These are phyloP conservation scores for Sitta carolinensis DNA, from an alignment of 2,797 vertebrate genomes.

Conservation along the genomic window DNA sequence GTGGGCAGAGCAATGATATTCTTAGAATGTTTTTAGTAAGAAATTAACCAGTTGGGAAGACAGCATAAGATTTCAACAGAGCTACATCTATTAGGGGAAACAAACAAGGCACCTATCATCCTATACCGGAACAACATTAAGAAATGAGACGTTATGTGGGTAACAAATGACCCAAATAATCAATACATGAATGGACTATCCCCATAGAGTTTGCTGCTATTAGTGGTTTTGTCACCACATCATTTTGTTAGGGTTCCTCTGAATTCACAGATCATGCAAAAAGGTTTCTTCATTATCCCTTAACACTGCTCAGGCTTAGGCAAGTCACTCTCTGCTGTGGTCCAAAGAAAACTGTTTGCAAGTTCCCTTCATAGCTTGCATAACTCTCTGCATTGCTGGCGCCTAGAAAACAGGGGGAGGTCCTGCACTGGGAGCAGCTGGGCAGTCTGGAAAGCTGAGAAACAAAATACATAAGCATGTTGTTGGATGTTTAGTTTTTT, in stretches of 20 bases:
- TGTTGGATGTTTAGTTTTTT: not conserved
- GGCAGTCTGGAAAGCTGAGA: not conserved
- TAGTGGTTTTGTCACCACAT: not conserved
- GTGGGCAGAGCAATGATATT: not conserved
- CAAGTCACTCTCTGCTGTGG: not conserved
- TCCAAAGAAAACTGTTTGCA: not conserved
- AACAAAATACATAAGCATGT: rapidly evolving
- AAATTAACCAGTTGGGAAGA: not conserved
- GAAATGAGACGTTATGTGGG: not conserved
- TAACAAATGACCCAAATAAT: not conserved
- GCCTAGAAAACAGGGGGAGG: not conserved
- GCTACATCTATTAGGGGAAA: not conserved
- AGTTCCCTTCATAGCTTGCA: not conserved
- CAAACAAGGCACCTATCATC: not conserved
- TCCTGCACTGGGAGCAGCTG: not conserved
- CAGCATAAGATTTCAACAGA: not conserved
- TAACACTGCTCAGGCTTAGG: not conserved
- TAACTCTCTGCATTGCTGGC: not conserved
- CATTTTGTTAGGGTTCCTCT: not conserved
- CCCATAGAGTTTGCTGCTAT: not conserved
- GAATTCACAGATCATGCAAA: not conserved
- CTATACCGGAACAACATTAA: rapidly evolving
- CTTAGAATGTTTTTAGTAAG: not conserved
- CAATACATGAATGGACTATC: not conserved
- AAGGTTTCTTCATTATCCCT: not conserved